Evolutionary conservation across 2,113 vertebrate species (phyloP).

Genomic region (Toxotes chatareus): DNA sequence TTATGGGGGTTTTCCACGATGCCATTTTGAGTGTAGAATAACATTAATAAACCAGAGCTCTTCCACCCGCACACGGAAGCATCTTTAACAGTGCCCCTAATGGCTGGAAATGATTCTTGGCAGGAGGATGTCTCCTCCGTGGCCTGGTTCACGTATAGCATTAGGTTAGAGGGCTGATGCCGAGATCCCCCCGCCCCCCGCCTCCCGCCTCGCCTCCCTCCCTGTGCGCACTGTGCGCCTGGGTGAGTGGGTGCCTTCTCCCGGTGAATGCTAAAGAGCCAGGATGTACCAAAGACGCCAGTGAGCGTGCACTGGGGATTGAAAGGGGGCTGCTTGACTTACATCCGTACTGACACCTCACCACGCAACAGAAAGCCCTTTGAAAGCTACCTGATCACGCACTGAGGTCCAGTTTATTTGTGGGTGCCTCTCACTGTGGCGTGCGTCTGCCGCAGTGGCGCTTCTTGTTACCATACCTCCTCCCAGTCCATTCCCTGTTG

Average conservation of each 20-base stretch:
- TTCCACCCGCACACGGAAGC: constrained; percentile 13
- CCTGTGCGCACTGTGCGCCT: constrained; percentile 58
- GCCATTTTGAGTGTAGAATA: constrained; percentile 51
- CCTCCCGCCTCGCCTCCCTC: no score
- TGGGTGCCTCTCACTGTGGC: neutral
- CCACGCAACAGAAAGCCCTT: constrained; percentile 67
- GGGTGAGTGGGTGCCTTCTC: constrained; percentile 66
- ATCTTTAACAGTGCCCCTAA: neutral
- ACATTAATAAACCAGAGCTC: constrained; percentile 28
- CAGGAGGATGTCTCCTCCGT: constrained; percentile 25
- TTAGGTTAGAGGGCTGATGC: constrained; percentile 29
- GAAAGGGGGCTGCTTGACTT: constrained; percentile 23
- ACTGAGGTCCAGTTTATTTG: constrained; percentile 37
- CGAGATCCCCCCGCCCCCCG: neutral
- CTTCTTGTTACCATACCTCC: constrained; percentile 16
- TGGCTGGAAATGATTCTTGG: constrained; percentile 25
- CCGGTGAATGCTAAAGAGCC: constrained; percentile 75
- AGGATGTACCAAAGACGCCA: constrained; percentile 63
- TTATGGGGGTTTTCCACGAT: constrained; percentile 27
- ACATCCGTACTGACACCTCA: constrained; percentile 66
- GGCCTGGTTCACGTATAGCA: constrained; percentile 15
- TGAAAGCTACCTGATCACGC: constrained; percentile 65
- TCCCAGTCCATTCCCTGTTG: neutral
- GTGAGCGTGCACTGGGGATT: constrained; percentile 35
- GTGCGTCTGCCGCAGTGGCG: constrained; percentile 76